Conservation (phyloP, 2,888 invertebrate species). For the Orthonevra nobilis region DNA sequence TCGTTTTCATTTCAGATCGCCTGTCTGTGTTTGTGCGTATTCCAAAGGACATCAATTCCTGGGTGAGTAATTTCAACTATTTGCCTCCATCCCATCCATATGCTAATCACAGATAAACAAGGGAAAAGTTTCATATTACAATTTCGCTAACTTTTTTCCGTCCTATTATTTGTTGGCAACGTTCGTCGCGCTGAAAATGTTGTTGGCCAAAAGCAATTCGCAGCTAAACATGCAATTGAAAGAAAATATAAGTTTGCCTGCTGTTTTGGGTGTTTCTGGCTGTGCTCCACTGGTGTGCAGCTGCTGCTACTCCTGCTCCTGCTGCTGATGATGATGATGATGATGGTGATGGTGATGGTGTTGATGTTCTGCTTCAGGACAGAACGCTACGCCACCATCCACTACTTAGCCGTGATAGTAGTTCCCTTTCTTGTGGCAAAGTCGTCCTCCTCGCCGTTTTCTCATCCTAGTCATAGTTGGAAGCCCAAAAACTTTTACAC, state of each 20-base stretch:
- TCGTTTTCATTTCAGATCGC: too few relatives aligned
- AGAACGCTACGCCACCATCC: neutral
- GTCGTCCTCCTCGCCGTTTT: neutral
- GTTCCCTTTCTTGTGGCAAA: neutral
- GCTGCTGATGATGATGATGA: too few relatives aligned
- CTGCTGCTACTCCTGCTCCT: too few relatives aligned
- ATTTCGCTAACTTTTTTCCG: too few relatives aligned
- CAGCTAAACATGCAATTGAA: conserved; percentile 62
- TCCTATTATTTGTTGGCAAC: too few relatives aligned
- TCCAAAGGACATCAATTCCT: too few relatives aligned
- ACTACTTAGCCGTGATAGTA: neutral
- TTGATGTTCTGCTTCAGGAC: conserved; percentile 37
- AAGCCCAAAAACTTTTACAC: conserved; percentile 47
- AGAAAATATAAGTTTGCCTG: conserved; percentile 51
- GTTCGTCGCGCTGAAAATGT: too few relatives aligned
- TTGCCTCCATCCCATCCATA: too few relatives aligned
- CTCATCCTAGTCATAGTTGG: conserved; percentile 1
- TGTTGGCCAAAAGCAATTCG: conserved; percentile 24
- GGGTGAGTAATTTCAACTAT: too few relatives aligned
- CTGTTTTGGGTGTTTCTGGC: neutral
- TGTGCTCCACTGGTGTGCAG: neutral
- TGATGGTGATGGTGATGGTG: conserved; percentile 19
- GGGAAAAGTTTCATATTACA: too few relatives aligned
- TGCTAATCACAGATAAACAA: too few relatives aligned
- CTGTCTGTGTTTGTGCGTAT: too few relatives aligned